Evolutionary conservation across 1,140 invertebrate species (phyloP).

Genomic region (Hormaphis cornu): DNA sequence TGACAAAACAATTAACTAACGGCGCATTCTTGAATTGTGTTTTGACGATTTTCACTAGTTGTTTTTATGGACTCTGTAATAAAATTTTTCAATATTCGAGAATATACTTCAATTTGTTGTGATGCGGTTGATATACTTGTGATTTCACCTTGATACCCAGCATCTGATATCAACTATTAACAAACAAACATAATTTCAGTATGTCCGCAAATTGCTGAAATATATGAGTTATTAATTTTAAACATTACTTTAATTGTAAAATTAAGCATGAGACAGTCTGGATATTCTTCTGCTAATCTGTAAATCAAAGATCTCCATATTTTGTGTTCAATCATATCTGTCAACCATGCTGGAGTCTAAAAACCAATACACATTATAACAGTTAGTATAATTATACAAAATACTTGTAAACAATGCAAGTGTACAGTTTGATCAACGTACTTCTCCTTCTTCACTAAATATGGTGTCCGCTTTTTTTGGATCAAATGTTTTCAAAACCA

Average conservation of each 20-base stretch:
- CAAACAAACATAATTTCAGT: conserved; percentile 36
- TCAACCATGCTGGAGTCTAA: conserved; percentile 90
- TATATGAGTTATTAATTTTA: conserved; percentile 41
- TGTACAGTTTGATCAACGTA: conserved; percentile 40
- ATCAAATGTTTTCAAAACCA: conserved; percentile 96
- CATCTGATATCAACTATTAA: conserved; percentile 87
- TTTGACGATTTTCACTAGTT: conserved; percentile 74
- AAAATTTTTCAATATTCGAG: conserved; percentile 89
- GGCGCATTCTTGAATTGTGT: conserved; percentile 86
- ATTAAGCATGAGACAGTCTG: conserved; percentile 96
- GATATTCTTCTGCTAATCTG: conserved; percentile 92
- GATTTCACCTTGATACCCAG: conserved; percentile 98
- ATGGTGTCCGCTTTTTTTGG: conserved; percentile 98
- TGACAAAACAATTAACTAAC: conserved; percentile 47
- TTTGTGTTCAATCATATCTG: conserved; percentile 96
- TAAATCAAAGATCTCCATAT: conserved; percentile 98
- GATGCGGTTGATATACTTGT: conserved; percentile 98
- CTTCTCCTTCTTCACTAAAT: conserved; percentile 94
- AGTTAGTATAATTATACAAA: conserved; percentile 39
- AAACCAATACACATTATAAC: conserved; percentile 35
- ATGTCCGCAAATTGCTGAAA: too few species aligned
- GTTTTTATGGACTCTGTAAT: conserved; percentile 76
- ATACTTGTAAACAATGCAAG: neutral
- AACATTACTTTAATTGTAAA: conserved; percentile 84
- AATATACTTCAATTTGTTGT: conserved; percentile 98